Base-by-base conservation (phyloP, 92 coral and sea anemone genomes). In the Porites divaricata region DNA sequence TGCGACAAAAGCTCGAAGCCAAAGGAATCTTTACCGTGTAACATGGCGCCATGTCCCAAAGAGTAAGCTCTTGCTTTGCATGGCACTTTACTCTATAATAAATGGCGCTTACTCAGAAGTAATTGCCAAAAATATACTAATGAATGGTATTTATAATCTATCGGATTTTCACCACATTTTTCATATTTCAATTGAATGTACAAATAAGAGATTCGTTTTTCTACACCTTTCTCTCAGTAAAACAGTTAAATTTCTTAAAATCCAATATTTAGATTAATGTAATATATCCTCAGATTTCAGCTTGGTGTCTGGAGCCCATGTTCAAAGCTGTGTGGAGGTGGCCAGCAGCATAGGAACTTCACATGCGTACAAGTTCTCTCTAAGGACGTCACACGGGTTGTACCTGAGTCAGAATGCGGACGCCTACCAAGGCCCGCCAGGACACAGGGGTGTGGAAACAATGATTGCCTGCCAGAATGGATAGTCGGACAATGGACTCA, bases 31-130 rank as follows among this genome's bases (percentile, higher is more conserved):
- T 90, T 58, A 20, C 72, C 91, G 25, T 96, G 99, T 72, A 96
- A 96, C 72, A 89, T 90, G 21, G 92, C 88, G 14, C 88, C 99
- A 10, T 96, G 99, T 81, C 89, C 89, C 2, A 95, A 95, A 48
- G 41, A 66, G 99, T 96, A 74, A 79, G 93, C 89, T 51, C 1
- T 17, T 77, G 53, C 11, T 51, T 11, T 19, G 45, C 45, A 4
- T 35, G 45, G 5, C 45, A 9, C 20, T 11, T 28, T n/a, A 51
- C 19, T 1, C 21, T 1, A 6, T 15, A 21, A n/a, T 75, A 26
- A 25, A 54, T 77, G 8, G 23, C 50, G 48, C 45, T 35, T 35
- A 35, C 45, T 35, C 0, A 35, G 45, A 35, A 0, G 45, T 35
- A 35, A 35, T 6, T 35, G 7, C 45, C 45, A 35, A 35, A 35